These are phyloP conservation scores for Oophaga pumilio DNA, from an alignment of 2,113 vertebrate genomes.

Conservation along the genomic window DNA sequence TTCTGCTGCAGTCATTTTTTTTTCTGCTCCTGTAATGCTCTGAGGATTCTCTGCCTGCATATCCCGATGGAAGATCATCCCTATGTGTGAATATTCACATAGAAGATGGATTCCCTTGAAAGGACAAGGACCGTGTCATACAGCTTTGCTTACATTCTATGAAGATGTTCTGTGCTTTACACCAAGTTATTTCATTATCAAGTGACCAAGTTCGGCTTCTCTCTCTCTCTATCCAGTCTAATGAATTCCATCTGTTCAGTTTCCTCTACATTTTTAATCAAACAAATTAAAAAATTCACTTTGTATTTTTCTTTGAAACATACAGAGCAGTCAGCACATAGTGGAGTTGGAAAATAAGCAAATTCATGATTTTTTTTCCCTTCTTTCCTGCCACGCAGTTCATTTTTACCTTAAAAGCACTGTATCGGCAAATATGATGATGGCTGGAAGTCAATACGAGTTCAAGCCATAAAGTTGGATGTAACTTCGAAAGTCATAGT, in stretches of 20 bases:
- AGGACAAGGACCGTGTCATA: background rate
- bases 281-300: conserved; percentile 2
- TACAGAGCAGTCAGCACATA: conserved; percentile 50
- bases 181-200: background rate
- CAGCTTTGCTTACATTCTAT: background rate
- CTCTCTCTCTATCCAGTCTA: background rate
- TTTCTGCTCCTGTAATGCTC: no score
- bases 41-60: no score
- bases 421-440: conserved; percentile 21
- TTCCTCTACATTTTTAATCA: conserved; percentile 41
- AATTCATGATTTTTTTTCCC: conserved; percentile 19
- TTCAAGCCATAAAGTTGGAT: conserved; percentile 16
- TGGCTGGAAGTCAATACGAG: conserved; percentile 16
- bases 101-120: no score
- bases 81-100: no score
- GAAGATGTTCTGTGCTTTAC: background rate
- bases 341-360: conserved; percentile 47
- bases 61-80: no score
- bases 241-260: conserved; percentile 33
- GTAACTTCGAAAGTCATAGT: conserved; percentile 32
- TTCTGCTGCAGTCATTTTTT: no score
- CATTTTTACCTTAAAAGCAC: conserved; percentile 32
- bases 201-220: background rate
- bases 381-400: conserved; percentile 43
- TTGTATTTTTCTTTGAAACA: conserved; percentile 37